These are phyloP conservation scores for Holacanthella duospinosa DNA, from an alignment of 2,888 invertebrate genomes.

Conservation along the genomic window DNA sequence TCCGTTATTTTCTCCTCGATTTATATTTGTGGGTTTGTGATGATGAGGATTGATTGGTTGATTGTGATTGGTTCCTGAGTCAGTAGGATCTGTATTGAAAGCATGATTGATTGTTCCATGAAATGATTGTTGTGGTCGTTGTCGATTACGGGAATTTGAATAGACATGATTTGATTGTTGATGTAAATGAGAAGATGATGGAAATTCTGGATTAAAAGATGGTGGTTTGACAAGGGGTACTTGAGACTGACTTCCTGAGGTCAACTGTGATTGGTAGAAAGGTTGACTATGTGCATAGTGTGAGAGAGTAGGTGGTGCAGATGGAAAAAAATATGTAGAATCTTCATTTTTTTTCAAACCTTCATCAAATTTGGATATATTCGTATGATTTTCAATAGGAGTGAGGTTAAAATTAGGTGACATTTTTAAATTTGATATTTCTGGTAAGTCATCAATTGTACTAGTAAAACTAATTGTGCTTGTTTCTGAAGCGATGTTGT, in stretches of 20 bases:
- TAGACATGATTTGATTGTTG: not conserved
- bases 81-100: not conserved
- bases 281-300: constrained; percentile 2
- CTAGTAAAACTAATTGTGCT: too few species aligned
- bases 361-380: not conserved
- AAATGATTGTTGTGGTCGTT: not conserved
- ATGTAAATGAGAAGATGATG: not conserved
- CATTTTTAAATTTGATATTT: not conserved
- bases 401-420: not conserved
- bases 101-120: not conserved
- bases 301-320: constrained; percentile 5
- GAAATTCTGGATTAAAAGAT: not conserved
- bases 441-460: too few species aligned
- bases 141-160: not conserved
- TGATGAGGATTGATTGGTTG: not conserved
- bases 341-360: not conserved
- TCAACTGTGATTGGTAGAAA: not conserved
- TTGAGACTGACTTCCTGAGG: not conserved
- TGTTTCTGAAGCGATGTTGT: too few species aligned
- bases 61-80: not conserved
- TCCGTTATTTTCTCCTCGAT: not conserved
- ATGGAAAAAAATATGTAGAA: not conserved
- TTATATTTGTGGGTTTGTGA: not conserved
- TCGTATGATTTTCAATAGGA: not conserved
- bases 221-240: not conserved